Evolutionary conservation across 2,888 invertebrate genomes (phyloP).

Genomic region (Galeruca laticollis): DNA sequence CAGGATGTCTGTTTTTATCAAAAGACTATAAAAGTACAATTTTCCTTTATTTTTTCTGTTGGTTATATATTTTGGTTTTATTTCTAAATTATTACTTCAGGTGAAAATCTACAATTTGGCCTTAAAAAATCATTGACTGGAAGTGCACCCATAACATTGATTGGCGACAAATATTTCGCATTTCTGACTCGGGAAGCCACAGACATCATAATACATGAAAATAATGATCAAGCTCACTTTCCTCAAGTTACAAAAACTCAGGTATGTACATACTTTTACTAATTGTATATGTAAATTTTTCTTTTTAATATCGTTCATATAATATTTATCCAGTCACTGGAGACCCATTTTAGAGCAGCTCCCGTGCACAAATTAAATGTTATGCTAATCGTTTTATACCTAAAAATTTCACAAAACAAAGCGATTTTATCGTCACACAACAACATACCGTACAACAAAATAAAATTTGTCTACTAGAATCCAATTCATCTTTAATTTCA

Average conservation of each 20-base stretch:
- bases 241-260: constrained; percentile 70
- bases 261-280: constrained; percentile 59
- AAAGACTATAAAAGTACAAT: too few species aligned
- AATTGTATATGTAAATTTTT: too few species aligned
- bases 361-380: constrained; percentile 12
- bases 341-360: constrained; percentile 1
- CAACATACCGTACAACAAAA: not conserved
- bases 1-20: too few species aligned
- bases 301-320: too few species aligned
- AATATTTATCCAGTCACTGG: too few species aligned
- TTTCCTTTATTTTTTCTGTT: too few species aligned
- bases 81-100: constrained; percentile 11
- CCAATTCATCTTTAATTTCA: too few species aligned
- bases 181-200: constrained; percentile 70
- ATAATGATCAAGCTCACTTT: constrained; percentile 67
- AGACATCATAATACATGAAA: constrained; percentile 70
- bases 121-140: constrained; percentile 71
- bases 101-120: constrained; percentile 52
- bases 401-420: constrained; percentile 1
- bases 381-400: not conserved
- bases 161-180: constrained; percentile 58
- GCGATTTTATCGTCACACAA: not conserved
- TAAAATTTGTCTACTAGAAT: not conserved
- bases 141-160: constrained; percentile 69
- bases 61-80: not conserved